A percentile compares a stretch with the other conserved stretches of the same genome.
Evolutionary conservation across 2,888 invertebrate genomes (phyloP).

Genomic region (Heterodera filipjevi): DNA sequence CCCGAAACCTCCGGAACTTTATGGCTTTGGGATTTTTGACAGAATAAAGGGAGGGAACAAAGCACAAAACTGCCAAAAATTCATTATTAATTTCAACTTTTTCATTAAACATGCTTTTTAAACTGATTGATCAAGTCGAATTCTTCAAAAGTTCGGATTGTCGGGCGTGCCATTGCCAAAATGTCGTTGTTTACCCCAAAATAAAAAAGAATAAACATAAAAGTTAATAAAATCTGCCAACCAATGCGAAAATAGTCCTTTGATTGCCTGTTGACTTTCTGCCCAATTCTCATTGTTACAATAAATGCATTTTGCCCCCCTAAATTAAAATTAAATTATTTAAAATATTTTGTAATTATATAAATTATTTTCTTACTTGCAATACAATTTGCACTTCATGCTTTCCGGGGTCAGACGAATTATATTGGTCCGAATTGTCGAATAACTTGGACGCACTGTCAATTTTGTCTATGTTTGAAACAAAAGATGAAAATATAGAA

Average conservation of each 20-base stretch:
- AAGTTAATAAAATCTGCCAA: too few species aligned
- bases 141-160: constrained; percentile 76
- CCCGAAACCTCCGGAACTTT: too few species aligned
- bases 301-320: constrained; percentile 81
- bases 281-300: constrained; percentile 70
- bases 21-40: too few species aligned
- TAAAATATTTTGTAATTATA: background rate
- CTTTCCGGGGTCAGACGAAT: constrained; percentile 44
- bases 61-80: too few species aligned
- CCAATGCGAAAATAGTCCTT: constrained; percentile 84
- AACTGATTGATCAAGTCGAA: constrained; percentile 81
- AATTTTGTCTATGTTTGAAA: background rate
- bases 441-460: constrained; percentile 30
- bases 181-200: constrained; percentile 85
- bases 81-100: too few species aligned
- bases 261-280: constrained; percentile 73
- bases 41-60: too few species aligned
- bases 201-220: too few species aligned
- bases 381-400: constrained; percentile 49
- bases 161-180: constrained; percentile 85
- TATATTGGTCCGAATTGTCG: constrained; percentile 34
- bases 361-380: constrained; percentile 26
- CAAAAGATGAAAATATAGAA: background rate
- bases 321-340: constrained; percentile 19
- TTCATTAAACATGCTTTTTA: constrained; percentile 68